Evolutionary conservation across 2,797 vertebrate genomes (phyloP).

Genomic region (Spizella passerina): DNA sequence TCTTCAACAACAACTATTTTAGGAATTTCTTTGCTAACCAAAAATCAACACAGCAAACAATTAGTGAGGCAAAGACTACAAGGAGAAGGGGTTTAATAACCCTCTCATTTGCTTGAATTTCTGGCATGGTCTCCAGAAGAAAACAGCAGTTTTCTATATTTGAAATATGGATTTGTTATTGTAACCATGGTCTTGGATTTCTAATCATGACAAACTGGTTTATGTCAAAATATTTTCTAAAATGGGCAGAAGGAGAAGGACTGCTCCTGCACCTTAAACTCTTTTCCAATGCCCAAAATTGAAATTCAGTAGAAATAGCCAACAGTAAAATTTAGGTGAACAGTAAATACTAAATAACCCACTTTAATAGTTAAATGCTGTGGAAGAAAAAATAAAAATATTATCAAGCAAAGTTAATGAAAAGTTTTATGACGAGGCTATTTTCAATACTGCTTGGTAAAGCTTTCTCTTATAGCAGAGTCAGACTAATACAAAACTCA

Average conservation of each 20-base stretch:
- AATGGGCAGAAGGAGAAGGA: background rate
- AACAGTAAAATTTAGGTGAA: background rate
- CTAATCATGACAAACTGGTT: background rate
- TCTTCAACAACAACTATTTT: background rate
- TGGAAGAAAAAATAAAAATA: background rate
- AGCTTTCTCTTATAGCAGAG: background rate
- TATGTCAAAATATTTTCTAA: background rate
- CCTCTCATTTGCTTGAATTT: background rate
- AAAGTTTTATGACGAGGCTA: background rate
- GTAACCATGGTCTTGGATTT: background rate
- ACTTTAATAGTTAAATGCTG: background rate
- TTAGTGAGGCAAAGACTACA: background rate
- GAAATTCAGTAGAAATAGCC: background rate
- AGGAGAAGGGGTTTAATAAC: background rate
- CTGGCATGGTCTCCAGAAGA: background rate
- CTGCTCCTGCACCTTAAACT: background rate
- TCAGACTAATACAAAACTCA: background rate
- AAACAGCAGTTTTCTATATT: background rate
- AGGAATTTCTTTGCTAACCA: background rate
- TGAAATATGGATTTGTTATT: background rate
- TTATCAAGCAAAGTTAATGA: background rate
- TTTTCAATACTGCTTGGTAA: background rate
- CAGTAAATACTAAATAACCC: background rate
- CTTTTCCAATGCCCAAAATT: background rate
- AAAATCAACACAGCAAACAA: background rate